These are phyloP conservation scores for Urocyon cinereoargenteus DNA, from an alignment of 2,797 vertebrate genomes.

Conservation along the genomic window DNA sequence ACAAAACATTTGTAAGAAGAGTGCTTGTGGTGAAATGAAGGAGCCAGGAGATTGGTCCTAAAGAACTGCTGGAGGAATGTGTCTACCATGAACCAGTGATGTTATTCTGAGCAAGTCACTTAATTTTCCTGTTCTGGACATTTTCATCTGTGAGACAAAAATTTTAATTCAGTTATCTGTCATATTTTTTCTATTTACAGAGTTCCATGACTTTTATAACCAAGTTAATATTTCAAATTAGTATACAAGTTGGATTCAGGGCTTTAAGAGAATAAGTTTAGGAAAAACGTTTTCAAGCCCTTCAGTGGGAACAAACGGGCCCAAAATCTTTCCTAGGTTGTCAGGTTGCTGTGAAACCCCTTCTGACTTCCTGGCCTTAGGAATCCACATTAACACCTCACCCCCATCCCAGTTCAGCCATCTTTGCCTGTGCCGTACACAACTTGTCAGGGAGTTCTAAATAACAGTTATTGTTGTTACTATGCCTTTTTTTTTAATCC, in stretches of 20 bases:
- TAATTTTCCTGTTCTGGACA: background rate
- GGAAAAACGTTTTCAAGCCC: background rate
- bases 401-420: rapidly evolving
- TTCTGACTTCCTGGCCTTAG: background rate
- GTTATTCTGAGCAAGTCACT: background rate
- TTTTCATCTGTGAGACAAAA: background rate
- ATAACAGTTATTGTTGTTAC: background rate
- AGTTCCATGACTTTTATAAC: constrained; percentile 4
- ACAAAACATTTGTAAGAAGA: background rate
- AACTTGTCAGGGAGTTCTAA: background rate
- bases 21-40: background rate
- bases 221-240: constrained; percentile 3
- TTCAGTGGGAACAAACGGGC: background rate
- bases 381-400: background rate
- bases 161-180: background rate
- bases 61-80: background rate
- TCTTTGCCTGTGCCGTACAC: background rate
- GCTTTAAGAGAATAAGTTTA: background rate
- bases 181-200: background rate
- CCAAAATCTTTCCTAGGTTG: background rate
- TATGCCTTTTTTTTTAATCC: background rate
- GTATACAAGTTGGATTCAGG: background rate
- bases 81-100: background rate
- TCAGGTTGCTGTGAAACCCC: background rate
- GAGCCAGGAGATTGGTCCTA: background rate